These are phyloP conservation scores for Archivesica marissinica DNA, from an alignment of 1,140 invertebrate species.

Conservation along the genomic window DNA sequence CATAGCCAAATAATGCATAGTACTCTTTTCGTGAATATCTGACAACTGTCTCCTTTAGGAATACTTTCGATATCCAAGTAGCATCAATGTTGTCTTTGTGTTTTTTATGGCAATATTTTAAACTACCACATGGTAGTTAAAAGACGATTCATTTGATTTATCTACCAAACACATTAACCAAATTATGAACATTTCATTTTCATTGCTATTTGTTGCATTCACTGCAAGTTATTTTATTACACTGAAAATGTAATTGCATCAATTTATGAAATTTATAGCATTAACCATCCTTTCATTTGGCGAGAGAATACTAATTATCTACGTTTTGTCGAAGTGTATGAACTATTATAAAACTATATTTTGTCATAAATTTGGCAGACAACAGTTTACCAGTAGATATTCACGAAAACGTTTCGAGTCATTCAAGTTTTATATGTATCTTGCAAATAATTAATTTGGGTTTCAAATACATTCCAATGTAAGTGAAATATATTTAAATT, in stretches of 20 bases:
- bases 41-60: too few relatives aligned
- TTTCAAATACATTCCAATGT: too few relatives aligned
- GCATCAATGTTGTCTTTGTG: background rate
- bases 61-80: too few relatives aligned
- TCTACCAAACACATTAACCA: slow-evolving; percentile 41
- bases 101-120: background rate
- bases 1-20: too few relatives aligned
- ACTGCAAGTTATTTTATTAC: slow-evolving; percentile 36
- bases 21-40: too few relatives aligned
- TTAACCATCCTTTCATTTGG: slow-evolving; percentile 26
- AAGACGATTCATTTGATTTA: slow-evolving; percentile 46
- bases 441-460: too few relatives aligned
- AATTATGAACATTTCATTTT: slow-evolving; percentile 55
- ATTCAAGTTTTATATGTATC: too few relatives aligned
- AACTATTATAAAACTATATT: background rate
- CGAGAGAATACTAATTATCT: slow-evolving; percentile 34
- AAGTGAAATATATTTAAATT: too few relatives aligned
- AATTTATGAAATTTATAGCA: slow-evolving; percentile 55
- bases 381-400: slow-evolving; percentile 19
- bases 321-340: background rate
- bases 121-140: slow-evolving; percentile 16
- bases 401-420: too few relatives aligned
- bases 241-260: slow-evolving; percentile 48
- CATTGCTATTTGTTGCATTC: slow-evolving; percentile 28
- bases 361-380: background rate